Conservation (phyloP, 2,113 vertebrate species). For the Sylvietta virens region DNA sequence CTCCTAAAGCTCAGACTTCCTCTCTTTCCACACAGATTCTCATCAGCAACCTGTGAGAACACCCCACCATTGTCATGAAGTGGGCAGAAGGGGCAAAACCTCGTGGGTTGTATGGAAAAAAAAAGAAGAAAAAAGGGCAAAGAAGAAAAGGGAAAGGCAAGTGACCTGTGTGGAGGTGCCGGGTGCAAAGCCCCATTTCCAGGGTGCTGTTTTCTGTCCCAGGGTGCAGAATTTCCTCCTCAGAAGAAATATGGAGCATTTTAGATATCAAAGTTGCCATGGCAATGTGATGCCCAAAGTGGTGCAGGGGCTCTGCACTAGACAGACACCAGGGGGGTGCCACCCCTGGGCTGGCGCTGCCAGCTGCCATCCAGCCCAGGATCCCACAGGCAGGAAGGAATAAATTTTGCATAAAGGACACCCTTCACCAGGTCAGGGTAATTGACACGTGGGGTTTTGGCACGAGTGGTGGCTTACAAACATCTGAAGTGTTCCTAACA, state of each 20-base stretch:
- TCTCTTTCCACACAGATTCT: background rate
- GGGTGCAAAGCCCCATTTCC: background rate
- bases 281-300: background rate
- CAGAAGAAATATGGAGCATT: background rate
- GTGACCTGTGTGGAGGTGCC: background rate
- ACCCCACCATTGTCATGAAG: background rate
- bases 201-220: background rate
- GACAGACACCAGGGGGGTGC: accelerated
- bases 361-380: background rate
- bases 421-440: background rate
- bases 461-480: background rate
- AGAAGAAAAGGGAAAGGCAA: background rate
- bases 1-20: accelerated
- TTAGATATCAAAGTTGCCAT: background rate
- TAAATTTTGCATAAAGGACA: background rate
- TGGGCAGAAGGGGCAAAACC: background rate
- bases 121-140: background rate
- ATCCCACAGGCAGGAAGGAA: background rate
- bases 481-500: background rate
- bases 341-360: background rate
- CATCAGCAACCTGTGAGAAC: background rate
- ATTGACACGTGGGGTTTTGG: background rate
- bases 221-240: background rate
- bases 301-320: background rate
- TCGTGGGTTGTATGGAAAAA: background rate